Evolutionary conservation across 2,113 vertebrate species (phyloP), one percentile per base, ranked within the genome.

Genomic region (Corythoichthys intestinalis): DNA sequence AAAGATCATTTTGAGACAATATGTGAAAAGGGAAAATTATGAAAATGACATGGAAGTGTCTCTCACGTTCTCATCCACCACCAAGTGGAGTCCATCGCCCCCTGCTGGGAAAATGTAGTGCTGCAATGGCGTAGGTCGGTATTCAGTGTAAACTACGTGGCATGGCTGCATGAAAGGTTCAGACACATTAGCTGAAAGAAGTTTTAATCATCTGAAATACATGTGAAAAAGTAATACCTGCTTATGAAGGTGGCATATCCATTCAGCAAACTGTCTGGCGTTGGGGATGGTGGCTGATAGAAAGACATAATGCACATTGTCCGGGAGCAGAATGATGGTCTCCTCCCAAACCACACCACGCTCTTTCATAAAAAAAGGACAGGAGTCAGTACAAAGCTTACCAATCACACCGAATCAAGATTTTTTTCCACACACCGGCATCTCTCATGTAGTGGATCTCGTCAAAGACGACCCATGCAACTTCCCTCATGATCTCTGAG

Each of bases 401-500:
- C 17, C 49, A 75, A 47, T 20, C 9, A 38, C 35, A 66, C 15
- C 13, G 14, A 35, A 6, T 48, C 2, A 34, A 34, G 6, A 41
- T 5, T 8, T 6, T n/a, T 34, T 14, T 8, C n/a, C 15, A 74
- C 88, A 12, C 35, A 98, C 97, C 97, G 82, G 94, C 85, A 83
- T 98, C 97, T 90, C 97, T 97, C 97, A 99, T 99, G 85, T 98
- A 99, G 86, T 99, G 97, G 78, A 99, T 99, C 92, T 99, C 97
- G 82, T 99, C 97, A 90, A 99, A 99, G 82, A 99, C 76, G 61
- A 99, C 97, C 97, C 97, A 99, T 0, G 94, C 96, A 1, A 99
- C 95, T 86, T 99, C 97, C 76, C 97, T 92, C 97, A 99, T 99
- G 75, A 99, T 96, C 83, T 99, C 97, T 37, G 97, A 99, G 62